phyloP scores from a whole-genome alignment of 2,797 vertebrate species.

The Okamejei kenojei region DNA sequence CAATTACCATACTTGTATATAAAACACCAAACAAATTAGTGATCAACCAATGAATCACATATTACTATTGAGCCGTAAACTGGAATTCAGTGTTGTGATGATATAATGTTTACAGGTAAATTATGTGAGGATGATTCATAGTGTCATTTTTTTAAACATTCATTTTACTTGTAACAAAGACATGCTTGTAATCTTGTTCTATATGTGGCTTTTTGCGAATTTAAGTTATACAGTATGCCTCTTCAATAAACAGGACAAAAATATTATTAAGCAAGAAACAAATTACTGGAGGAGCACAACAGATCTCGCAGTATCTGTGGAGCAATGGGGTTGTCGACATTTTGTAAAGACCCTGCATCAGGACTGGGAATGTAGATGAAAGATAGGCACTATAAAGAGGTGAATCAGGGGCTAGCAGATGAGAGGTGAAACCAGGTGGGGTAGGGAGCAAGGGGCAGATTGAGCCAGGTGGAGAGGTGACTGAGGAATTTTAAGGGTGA shows the following conservation, averaged over 20 bases:
- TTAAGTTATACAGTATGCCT: not conserved
- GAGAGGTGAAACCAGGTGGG: no score
- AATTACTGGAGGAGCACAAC: no score
- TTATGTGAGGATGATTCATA: not conserved
- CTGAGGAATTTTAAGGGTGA: no score
- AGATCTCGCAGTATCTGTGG: no score
- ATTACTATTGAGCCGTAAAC: not conserved
- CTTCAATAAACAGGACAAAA: not conserved
- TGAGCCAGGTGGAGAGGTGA: no score
- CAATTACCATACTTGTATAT: not conserved
- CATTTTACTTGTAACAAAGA: not conserved
- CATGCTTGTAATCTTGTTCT: not conserved
- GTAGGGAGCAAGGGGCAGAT: no score
- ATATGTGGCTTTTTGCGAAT: not conserved
- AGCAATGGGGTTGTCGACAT: no score
- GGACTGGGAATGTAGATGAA: no score
- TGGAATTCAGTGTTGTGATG: not conserved
- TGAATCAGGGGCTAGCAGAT: no score
- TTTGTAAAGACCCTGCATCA: no score
- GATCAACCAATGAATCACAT: not conserved
- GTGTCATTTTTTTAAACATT: not conserved
- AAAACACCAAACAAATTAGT: not conserved
- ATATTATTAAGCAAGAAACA: no score
- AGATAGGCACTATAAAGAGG: no score
- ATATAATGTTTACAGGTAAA: not conserved